phyloP scores from a whole-genome alignment of 37 sponge, comb jelly and placozoan species.

The Dysidea cf. avara region DNA sequence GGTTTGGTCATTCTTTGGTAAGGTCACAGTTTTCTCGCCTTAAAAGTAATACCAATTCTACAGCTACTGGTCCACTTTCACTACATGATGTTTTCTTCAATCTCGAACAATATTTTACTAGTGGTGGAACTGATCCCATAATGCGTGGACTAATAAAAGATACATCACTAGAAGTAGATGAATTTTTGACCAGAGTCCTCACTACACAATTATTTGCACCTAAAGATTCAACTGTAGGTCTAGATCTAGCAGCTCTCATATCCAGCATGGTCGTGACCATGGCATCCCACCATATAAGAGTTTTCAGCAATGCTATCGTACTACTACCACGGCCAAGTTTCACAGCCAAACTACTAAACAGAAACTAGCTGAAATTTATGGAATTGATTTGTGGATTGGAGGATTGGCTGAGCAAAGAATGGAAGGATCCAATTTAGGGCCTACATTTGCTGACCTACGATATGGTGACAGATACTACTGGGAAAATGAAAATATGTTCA shows the following conservation, averaged over 20 bases:
- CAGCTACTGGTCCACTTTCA: constrained; percentile 37
- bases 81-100: constrained; percentile 63
- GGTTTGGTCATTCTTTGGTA: constrained; percentile 54
- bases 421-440: constrained; percentile 42
- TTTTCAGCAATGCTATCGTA: background rate
- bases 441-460: constrained; percentile 41
- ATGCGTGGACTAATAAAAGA: constrained; percentile 48
- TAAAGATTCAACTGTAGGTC: constrained; percentile 9
- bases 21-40: constrained; percentile 27
- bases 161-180: constrained; percentile 22
- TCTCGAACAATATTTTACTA: constrained; percentile 43
- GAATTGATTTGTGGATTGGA: constrained; percentile 63
- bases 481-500: too few relatives aligned
- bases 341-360: too few relatives aligned
- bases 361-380: too few relatives aligned
- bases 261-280: constrained; percentile 66
- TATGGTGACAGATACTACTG: constrained; percentile 61
- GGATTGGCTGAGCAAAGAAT: constrained; percentile 52
- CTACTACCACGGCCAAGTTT: background rate
- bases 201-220: constrained; percentile 49
- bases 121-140: constrained; percentile 72
- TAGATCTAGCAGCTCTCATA: constrained; percentile 65
- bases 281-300: constrained; percentile 46
- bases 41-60: constrained; percentile 35
- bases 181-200: constrained; percentile 24